Evolutionary conservation across 2,797 vertebrate species (phyloP).

Genomic region (Falco berigora): DNA sequence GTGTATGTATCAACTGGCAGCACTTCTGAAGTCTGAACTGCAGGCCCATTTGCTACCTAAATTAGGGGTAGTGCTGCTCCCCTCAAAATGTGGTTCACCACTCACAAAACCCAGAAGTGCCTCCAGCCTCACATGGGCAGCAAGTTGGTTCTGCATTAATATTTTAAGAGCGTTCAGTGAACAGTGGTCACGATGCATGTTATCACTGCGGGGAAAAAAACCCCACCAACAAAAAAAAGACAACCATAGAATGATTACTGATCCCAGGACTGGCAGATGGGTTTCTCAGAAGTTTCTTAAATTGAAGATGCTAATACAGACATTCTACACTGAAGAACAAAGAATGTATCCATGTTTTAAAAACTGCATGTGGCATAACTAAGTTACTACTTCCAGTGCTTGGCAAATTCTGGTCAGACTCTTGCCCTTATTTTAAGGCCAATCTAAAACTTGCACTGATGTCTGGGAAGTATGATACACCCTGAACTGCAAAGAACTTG

Average conservation of each 20-base stretch:
- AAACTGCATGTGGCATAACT: background rate
- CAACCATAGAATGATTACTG: background rate
- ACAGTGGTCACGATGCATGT: background rate
- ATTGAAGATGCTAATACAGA: background rate
- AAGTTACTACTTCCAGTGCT: background rate
- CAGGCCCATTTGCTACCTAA: background rate
- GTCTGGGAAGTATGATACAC: background rate
- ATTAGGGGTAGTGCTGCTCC: background rate
- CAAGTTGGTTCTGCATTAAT: background rate
- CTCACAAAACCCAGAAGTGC: background rate
- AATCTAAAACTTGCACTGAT: background rate
- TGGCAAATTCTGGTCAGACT: background rate
- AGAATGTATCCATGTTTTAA: background rate
- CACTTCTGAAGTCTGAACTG: background rate
- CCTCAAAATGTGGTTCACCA: background rate
- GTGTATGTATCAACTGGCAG: background rate
- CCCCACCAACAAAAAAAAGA: background rate
- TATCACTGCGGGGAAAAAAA: background rate
- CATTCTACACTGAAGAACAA: background rate
- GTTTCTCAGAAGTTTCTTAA: background rate
- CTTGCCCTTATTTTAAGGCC: background rate
- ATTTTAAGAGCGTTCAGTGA: background rate
- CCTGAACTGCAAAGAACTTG: background rate
- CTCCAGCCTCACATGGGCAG: background rate
- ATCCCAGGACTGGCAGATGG: background rate